Evolutionary conservation across 2,797 vertebrate species (phyloP).

Genomic region (Mormyrus hasselquistii): DNA sequence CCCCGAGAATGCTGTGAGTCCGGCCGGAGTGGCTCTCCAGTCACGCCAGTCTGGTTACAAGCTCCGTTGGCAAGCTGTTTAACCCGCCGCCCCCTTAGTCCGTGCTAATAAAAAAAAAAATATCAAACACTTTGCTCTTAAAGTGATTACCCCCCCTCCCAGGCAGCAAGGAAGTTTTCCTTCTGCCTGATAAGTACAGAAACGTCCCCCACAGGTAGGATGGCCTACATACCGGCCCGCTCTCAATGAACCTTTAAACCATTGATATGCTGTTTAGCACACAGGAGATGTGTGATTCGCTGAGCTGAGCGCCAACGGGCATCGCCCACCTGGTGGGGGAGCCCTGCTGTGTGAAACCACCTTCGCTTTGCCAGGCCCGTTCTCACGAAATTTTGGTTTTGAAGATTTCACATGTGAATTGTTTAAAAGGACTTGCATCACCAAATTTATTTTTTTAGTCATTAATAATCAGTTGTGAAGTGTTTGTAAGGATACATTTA

Average conservation of each 20-base stretch:
- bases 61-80: not conserved
- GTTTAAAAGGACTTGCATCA: too few relatives aligned
- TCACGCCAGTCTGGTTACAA: not conserved
- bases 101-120: not conserved
- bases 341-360: not conserved
- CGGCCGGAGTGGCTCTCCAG: not conserved
- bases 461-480: too few relatives aligned
- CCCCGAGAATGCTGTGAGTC: conserved; percentile 82
- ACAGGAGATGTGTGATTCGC: not conserved
- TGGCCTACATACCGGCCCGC: not conserved
- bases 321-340: too few relatives aligned
- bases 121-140: not conserved
- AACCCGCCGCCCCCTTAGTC: not conserved
- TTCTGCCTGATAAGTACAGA: not conserved
- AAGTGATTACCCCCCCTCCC: not conserved
- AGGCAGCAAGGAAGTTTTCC: not conserved
- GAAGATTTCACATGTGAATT: too few relatives aligned
- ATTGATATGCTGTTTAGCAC: not conserved
- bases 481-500: too few relatives aligned
- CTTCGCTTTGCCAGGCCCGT: not conserved
- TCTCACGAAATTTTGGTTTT: too few relatives aligned
- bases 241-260: not conserved
- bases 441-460: too few relatives aligned
- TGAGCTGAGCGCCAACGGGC: not conserved
- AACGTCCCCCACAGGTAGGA: not conserved